Evolutionary conservation across 2,797 vertebrate genomes (phyloP).

Genomic region (Esox masquinongy): DNA sequence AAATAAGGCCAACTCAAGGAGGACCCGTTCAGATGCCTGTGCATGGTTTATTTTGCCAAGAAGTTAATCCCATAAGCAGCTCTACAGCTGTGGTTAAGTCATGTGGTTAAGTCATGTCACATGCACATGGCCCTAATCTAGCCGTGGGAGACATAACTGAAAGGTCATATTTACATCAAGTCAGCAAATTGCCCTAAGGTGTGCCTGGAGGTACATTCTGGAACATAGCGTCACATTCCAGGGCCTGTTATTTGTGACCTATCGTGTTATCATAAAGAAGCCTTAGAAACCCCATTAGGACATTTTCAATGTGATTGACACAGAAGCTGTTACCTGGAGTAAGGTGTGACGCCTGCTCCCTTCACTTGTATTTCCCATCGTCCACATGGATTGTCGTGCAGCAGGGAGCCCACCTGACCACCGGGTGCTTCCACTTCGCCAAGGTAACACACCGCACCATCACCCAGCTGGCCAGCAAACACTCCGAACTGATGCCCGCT

Average conservation of each 20-base stretch:
- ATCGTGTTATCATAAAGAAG: background rate
- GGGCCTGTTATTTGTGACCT: background rate
- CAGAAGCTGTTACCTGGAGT: conserved; percentile 75
- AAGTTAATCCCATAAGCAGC: background rate
- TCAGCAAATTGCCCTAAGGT: background rate
- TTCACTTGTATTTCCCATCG: conserved; percentile 90
- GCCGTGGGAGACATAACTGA: background rate
- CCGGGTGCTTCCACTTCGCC: conserved; percentile 77
- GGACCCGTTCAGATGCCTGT: background rate
- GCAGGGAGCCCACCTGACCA: conserved; percentile 41
- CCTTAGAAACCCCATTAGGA: background rate
- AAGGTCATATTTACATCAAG: background rate
- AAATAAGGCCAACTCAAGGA: background rate
- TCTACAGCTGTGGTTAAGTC: background rate
- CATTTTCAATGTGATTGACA: background rate
- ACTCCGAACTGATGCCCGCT: conserved; percentile 88
- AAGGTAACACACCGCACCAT: conserved; percentile 86
- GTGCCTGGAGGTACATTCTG: background rate
- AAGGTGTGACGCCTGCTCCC: conserved; percentile 85
- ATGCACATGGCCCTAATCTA: background rate
- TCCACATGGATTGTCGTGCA: conserved; percentile 21
- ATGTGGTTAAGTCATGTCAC: background rate
- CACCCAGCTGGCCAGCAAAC: conserved; percentile 88
- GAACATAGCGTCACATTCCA: background rate
- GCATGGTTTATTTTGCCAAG: background rate